phyloP scores from a whole-genome alignment of 2,113 vertebrate genomes.

The Trochalopteron elliotii region DNA sequence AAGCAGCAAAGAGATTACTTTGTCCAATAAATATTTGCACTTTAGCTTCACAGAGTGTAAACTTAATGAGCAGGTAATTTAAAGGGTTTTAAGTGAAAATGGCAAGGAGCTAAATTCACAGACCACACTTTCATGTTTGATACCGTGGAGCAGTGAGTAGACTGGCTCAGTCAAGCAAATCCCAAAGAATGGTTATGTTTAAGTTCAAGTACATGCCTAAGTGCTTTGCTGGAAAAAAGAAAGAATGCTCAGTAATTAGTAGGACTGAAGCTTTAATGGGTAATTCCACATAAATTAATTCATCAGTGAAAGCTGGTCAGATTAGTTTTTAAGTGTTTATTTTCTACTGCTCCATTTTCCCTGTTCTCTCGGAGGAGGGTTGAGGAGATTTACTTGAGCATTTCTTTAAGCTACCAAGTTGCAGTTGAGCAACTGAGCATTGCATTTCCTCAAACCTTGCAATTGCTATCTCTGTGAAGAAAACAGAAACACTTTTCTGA shows the following conservation, averaged over 20 bases:
- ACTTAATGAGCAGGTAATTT: neutral
- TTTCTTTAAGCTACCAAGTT: constrained; percentile 79
- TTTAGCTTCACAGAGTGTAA: neutral
- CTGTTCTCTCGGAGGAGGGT: constrained; percentile 63
- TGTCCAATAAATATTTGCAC: neutral
- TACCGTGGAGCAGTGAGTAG: neutral
- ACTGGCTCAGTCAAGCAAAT: neutral
- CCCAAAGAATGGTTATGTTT: neutral
- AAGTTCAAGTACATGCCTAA: constrained; percentile 8
- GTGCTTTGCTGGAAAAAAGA: neutral
- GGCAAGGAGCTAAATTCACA: neutral
- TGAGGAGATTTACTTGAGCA: constrained; percentile 74
- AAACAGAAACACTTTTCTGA: constrained; percentile 8
- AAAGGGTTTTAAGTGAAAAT: neutral
- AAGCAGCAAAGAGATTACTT: neutral
- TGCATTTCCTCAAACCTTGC: constrained; percentile 74
- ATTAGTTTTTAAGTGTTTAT: constrained; percentile 66
- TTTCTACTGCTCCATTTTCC: constrained; percentile 60
- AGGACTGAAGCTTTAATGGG: neutral
- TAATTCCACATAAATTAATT: constrained; percentile 37
- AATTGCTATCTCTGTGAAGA: constrained; percentile 57
- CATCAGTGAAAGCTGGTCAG: constrained; percentile 21
- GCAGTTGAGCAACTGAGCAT: constrained; percentile 66
- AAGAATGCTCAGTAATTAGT: neutral
- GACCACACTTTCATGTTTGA: neutral